Base-by-base conservation (phyloP, 2,113 vertebrate species). In the Uria lomvia region DNA sequence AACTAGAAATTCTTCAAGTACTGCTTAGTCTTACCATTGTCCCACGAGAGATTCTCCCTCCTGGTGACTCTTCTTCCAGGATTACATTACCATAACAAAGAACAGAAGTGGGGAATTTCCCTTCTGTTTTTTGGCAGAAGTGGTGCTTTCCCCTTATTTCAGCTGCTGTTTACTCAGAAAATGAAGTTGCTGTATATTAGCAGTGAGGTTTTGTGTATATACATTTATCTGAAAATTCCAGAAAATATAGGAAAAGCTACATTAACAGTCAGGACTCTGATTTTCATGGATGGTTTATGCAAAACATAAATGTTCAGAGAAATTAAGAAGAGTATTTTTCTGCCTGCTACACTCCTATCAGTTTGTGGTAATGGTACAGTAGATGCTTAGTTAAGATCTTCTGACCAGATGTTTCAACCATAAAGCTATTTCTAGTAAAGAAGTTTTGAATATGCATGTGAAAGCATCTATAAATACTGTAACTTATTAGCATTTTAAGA, bases 111-210 rank as follows among this genome's bases (percentile, higher is more conserved):
- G 62, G 62, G 84, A 76, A 88, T 79, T 94, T 96, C 77, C 67
- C 77, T 88, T 87, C 74, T 95, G 38, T 1, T 58, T 93, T 89
- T 71, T 96, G 86, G 68, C 89, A 96, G 83, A 77, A 75, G 7
- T 40, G 36, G 70, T 72, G 56, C 85, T 93, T 96, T 93, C 81
- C 49, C 47, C 43, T 81, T 75, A 72, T 43, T 91, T 85, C 70
- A 96, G 70, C 77, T 90, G 84, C 81, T 92, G 43, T 58, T 95
- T 82, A 78, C 40, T 88, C 19, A 70, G 77, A 72, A 92, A 88
- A 77, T 40, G 19, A 91, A 79, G 47, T 55, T 62, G 21, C 30
- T 4, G 0, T 63, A 22, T 50, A 47, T 49, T 75, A 68, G 56
- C 34, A 56, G 30, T 52, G 38, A 87, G 15, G 32, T 81, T 75